Percentiles rank a stretch among this genome's conserved stretches.
Conservation (phyloP, 30 jellyfish, hydroid and myxozoan species). For the Nemopilema nomurai region DNA sequence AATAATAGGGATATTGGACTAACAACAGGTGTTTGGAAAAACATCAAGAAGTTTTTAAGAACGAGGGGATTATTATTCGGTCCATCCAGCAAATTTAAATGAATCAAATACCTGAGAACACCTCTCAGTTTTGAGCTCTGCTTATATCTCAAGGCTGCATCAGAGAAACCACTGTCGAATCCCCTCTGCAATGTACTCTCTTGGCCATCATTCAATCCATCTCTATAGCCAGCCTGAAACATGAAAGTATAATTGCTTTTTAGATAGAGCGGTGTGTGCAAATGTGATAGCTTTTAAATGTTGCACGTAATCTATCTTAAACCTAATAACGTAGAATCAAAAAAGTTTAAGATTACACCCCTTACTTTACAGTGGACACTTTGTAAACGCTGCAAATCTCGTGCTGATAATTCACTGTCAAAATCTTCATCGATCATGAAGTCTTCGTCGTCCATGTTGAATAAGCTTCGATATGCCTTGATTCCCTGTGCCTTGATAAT, state of each 20-base stretch:
- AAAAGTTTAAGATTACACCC: too few relatives aligned
- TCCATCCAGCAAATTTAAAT: too few relatives aligned
- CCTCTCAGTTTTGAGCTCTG: slow-evolving; percentile 35
- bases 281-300: too few relatives aligned
- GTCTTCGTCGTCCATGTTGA: slow-evolving; percentile 10
- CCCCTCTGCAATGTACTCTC: slow-evolving; percentile 20
- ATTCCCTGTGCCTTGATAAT: background rate
- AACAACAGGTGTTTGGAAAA: too few relatives aligned
- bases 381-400: slow-evolving; percentile 6
- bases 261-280: background rate
- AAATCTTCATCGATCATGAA: slow-evolving; percentile 4
- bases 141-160: slow-evolving; percentile 2
- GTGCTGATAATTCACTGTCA: background rate
- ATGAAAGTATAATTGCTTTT: background rate
- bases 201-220: slow-evolving; percentile 30
- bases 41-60: too few relatives aligned
- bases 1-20: too few relatives aligned
- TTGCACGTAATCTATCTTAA: too few relatives aligned
- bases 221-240: slow-evolving; percentile 32
- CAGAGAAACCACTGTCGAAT: slow-evolving; percentile 18
- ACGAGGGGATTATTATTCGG: too few relatives aligned
- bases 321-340: too few relatives aligned
- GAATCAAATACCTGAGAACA: slow-evolving; percentile 20
- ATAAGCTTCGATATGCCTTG: background rate
- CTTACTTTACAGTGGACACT: slow-evolving; percentile 15